Evolutionary conservation across 2,888 invertebrate species (phyloP), one percentile per base, ranked within the genome.

Genomic region (Melitaea athalia): DNA sequence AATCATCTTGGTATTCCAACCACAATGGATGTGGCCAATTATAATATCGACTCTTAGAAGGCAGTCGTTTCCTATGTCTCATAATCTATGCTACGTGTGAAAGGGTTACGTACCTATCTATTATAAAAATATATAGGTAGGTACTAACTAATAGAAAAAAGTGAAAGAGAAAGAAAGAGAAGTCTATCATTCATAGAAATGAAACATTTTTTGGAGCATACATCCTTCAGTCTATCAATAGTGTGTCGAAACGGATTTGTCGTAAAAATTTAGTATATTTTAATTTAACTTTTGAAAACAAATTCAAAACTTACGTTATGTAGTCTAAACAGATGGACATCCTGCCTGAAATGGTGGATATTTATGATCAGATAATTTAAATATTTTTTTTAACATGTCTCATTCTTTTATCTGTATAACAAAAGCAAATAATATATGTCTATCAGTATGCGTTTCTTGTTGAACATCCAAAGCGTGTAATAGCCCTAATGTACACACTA

Each of bases 11-110:
- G 57, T 60, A 70, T 70, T 67, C 70, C 15, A 31, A n/a, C 12
- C 57, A 38, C 31, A 59, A 33, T 63, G 52, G 61, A 59, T 33
- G 52, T 67, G 59, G 67, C 33, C 62, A 71, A 67, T 72, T 60
- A 64, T 64, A 68, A 68, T 70, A 65, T 67, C 59, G 62, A 33
- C 14, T 61, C 63, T 6, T 60, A 72, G 66, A 72, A 63, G 72
- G 72, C 17, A 47, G 42, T 33, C 64, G 65, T 65, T 70, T 72
- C 72, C 72, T 65, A 68, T 70, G 33, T 33, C 17, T 65, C 64
- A 61, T 59, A 52, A 52, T 12, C 31, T 11, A 31, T 52, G 12
- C 17, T 4, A 24, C 2, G 15, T 7, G 3, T 17, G 17, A 24
- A 45, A 45, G 45, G 11, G 43, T 43, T n/a, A 45, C 11, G 1